phyloP scores from a whole-genome alignment of 2,888 invertebrate species.

The Cactoblastis cactorum region DNA sequence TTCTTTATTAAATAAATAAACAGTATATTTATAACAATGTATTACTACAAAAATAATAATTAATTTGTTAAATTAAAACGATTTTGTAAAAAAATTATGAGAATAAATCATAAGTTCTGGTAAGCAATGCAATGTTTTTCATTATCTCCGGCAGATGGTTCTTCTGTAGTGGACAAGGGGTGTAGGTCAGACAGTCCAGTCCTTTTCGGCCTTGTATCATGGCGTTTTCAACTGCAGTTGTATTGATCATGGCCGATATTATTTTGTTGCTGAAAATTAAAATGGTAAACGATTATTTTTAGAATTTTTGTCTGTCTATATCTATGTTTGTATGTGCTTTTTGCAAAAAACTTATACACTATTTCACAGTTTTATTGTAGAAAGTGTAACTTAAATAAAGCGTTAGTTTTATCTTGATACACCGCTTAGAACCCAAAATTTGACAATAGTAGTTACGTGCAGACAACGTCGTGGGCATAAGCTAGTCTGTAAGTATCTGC shows the following conservation, averaged over 20 bases:
- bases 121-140: slow-evolving; percentile 33
- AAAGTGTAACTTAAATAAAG: too few relatives aligned
- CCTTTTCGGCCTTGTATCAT: slow-evolving; percentile 57
- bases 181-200: slow-evolving; percentile 60
- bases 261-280: slow-evolving; percentile 62
- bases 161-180: slow-evolving; percentile 55
- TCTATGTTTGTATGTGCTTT: too few relatives aligned
- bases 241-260: slow-evolving; percentile 62
- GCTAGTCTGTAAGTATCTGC: too few relatives aligned
- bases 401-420: too few relatives aligned
- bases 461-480: too few relatives aligned
- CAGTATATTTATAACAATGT: background rate
- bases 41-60: background rate
- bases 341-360: too few relatives aligned
- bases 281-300: too few relatives aligned
- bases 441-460: too few relatives aligned
- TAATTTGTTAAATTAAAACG: background rate
- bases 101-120: slow-evolving; percentile 17
- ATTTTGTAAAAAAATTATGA: slow-evolving; percentile 12
- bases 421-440: too few relatives aligned
- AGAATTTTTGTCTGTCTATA: too few relatives aligned
- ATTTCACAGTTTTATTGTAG: too few relatives aligned
- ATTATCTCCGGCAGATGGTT: slow-evolving; percentile 41
- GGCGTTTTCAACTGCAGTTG: slow-evolving; percentile 72
- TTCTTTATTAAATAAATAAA: background rate